These are phyloP conservation scores for Paratrypauchen microcephalus DNA, from an alignment of 2,797 vertebrate species.

Conservation along the genomic window DNA sequence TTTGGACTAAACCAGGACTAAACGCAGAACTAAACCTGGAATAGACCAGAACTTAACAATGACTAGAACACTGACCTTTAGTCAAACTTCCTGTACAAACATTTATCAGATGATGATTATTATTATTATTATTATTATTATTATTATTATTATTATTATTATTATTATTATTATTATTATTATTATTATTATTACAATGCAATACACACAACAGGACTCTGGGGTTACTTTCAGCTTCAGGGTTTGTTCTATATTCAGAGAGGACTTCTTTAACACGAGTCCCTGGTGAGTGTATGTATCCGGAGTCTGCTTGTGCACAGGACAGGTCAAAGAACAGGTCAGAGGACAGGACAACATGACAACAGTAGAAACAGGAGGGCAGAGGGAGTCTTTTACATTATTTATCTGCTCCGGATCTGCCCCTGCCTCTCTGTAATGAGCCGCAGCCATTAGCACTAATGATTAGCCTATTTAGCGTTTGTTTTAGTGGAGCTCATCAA, in stretches of 20 bases:
- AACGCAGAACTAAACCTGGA: too few relatives aligned
- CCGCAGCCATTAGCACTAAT: not conserved
- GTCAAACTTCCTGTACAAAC: too few relatives aligned
- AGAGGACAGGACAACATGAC: not conserved
- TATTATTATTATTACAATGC: too few relatives aligned
- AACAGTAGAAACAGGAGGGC: conserved; percentile 10
- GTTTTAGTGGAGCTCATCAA: not conserved
- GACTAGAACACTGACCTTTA: too few relatives aligned
- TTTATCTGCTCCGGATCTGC: conserved; percentile 1
- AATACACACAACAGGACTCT: not conserved
- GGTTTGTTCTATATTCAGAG: conserved; percentile 26
- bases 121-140: too few relatives aligned
- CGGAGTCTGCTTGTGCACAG: conserved; percentile 36
- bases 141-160: too few relatives aligned
- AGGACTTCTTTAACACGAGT: conserved; percentile 32
- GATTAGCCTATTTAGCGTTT: not conserved
- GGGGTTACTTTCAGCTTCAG: conserved; percentile 11
- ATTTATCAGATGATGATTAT: too few relatives aligned
- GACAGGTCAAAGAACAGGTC: conserved; percentile 12
- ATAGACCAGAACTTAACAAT: too few relatives aligned
- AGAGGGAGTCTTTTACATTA: conserved; percentile 1
- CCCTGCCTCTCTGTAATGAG: conserved; percentile 6
- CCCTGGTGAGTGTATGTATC: conserved; percentile 35
- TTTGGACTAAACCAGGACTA: too few relatives aligned
- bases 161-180: too few relatives aligned